phyloP scores from a whole-genome alignment of 2,888 invertebrate genomes.

The Chesias legatella region DNA sequence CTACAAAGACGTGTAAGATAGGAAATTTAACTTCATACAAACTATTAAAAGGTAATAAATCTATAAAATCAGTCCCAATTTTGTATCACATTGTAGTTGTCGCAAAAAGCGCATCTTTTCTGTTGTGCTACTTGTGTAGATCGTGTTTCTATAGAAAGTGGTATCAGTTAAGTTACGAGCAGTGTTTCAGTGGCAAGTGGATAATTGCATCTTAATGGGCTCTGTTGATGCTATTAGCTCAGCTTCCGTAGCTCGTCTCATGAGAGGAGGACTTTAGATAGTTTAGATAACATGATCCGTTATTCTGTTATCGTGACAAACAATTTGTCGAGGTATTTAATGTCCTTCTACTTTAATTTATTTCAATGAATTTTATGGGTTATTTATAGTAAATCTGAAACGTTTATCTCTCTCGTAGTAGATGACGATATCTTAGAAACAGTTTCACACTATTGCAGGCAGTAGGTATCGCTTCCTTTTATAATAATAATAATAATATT shows the following conservation, averaged over 20 bases:
- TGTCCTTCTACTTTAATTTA: no score
- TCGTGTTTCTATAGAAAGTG: conserved; percentile 24
- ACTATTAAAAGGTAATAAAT: no score
- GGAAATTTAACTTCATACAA: neutral
- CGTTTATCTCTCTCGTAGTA: no score
- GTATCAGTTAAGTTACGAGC: conserved; percentile 29
- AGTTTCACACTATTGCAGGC: no score
- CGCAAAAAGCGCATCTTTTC: neutral
- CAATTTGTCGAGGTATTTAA: neutral
- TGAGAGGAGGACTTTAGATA: conserved; percentile 24
- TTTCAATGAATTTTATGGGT: neutral
- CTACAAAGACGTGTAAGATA: no score
- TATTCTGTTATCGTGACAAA: conserved; percentile 8
- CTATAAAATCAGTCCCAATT: neutral
- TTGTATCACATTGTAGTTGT: neutral
- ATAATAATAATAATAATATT: no score
- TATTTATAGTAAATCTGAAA: no score
- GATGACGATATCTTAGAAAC: no score
- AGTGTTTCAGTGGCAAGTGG: conserved; percentile 21
- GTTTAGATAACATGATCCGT: conserved; percentile 17
- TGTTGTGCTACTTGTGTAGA: neutral
- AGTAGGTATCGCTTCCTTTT: no score
- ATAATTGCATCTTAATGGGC: conserved; percentile 26
- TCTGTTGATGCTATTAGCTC: conserved; percentile 37
- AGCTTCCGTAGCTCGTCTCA: conserved; percentile 31